Evolutionary conservation across 2,888 invertebrate genomes (phyloP).

Genomic region (Kuschelorhynchus macadamiae): DNA sequence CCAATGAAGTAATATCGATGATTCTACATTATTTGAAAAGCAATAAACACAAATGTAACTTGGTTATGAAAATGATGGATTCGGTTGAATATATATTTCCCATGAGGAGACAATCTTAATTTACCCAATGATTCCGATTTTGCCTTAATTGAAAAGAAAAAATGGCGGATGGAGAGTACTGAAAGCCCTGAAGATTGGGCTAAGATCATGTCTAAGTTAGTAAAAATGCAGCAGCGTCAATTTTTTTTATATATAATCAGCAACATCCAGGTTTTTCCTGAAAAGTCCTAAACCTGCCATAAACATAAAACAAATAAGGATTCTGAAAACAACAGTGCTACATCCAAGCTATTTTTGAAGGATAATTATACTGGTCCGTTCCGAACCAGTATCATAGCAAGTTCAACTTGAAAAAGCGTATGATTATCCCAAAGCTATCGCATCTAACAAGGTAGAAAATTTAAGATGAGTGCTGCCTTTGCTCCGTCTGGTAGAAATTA

Average conservation of each 20-base stretch:
- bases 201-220: conserved; percentile 24
- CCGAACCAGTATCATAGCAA: conserved; percentile 22
- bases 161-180: conserved; percentile 33
- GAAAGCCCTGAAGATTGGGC: conserved; percentile 32
- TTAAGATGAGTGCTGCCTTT: conserved; percentile 5
- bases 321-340: conserved; percentile 37
- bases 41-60: no score
- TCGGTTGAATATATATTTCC: no score
- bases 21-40: no score
- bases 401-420: conserved; percentile 20
- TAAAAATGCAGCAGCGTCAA: background rate
- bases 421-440: background rate
- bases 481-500: conserved; percentile 1
- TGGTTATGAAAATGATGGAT: no score
- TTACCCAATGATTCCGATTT: background rate
- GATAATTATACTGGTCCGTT: conserved; percentile 19
- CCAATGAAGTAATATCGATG: no score
- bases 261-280: conserved; percentile 36
- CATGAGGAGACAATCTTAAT: no score
- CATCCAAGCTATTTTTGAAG: conserved; percentile 23
- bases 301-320: conserved; percentile 56
- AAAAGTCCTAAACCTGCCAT: conserved; percentile 40
- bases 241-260: conserved; percentile 39
- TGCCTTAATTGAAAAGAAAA: conserved; percentile 28
- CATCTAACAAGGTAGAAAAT: conserved; percentile 12